These are phyloP conservation scores for Acestrorhynchus altus DNA, from an alignment of 2,797 vertebrate species.

Conservation along the genomic window DNA sequence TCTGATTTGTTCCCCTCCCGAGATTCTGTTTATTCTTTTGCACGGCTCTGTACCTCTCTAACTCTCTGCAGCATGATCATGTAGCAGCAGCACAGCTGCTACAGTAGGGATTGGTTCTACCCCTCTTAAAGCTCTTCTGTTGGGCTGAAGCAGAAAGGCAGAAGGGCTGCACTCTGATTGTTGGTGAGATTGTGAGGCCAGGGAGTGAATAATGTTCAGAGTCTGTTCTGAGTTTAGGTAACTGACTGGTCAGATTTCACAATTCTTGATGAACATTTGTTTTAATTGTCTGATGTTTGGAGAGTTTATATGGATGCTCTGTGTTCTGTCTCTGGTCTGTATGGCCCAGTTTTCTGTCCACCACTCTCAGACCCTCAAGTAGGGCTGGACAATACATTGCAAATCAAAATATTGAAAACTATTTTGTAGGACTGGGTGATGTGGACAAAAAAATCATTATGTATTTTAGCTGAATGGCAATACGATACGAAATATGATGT, in stretches of 20 bases:
- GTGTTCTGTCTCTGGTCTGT: background rate
- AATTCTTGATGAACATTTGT: background rate
- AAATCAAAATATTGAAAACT: too few relatives aligned
- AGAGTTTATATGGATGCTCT: background rate
- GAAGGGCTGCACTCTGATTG: background rate
- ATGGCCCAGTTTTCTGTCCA: background rate
- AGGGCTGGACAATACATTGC: too few relatives aligned
- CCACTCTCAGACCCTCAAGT: background rate
- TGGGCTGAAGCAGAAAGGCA: background rate
- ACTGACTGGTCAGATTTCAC: background rate
- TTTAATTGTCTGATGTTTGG: background rate
- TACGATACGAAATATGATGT: too few relatives aligned
- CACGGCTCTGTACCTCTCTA: background rate
- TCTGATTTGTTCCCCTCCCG: constrained; percentile 28
- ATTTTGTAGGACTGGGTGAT: too few relatives aligned
- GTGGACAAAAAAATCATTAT: too few relatives aligned
- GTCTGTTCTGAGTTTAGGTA: background rate
- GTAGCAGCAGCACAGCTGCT: background rate
- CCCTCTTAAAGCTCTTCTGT: background rate
- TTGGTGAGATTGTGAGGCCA: background rate
- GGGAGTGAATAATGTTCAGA: background rate
- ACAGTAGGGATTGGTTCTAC: background rate
- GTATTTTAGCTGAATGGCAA: too few relatives aligned
- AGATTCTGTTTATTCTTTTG: constrained; percentile 55
- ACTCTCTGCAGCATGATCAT: constrained; percentile 10